Base-by-base conservation (phyloP, 2,888 invertebrate genomes). In the Aethes cnicana region DNA sequence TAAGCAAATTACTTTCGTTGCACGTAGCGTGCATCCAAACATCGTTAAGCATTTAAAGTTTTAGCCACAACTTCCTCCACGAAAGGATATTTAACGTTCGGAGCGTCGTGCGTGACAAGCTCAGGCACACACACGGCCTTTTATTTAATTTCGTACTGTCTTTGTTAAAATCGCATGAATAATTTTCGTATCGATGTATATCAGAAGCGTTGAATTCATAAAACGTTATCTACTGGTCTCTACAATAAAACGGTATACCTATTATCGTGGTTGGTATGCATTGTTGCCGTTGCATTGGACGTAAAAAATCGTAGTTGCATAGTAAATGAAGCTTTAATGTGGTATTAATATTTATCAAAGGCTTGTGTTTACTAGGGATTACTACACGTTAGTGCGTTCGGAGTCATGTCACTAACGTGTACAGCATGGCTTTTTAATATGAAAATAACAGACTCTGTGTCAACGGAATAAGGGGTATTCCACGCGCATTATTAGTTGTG, bases 61-160 rank as follows among this genome's bases (percentile, higher is more conserved):
- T 66, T 73, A 76, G 76, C 81, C 81, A 78, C 81, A 74, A 84
- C 82, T 85, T 84, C 84, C 84, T 84, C 69, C 69, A 67, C 69
- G 63, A 69, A 75, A 74, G 71, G 77, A 81, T 83, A 79, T 73
- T 74, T 68, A 63, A 67, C 52, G 48, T 63, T 62, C 72, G 59
- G 64, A 64, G 59, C 61, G 71, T 72, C n/a, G 70, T 78, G 79
- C 74, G 83, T 83, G 79, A 73, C 77, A 78, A 65, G 67, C 68
- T 68, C 74, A 61, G 66, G 68, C 63, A 68, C 56, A 52, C 30
- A 46, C 61, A 63, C 62, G 54, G 58, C 66, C 58, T 57, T 60
- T 66, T 62, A 54, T 59, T 66, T 66, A 63, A 65, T 76, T 76
- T 76, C 57, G 56, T 54, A 52, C 54, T 57, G 54, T 47, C 53